Base-by-base conservation (phyloP, 2,113 vertebrate genomes). In the Epinephelus cyanopodus region DNA sequence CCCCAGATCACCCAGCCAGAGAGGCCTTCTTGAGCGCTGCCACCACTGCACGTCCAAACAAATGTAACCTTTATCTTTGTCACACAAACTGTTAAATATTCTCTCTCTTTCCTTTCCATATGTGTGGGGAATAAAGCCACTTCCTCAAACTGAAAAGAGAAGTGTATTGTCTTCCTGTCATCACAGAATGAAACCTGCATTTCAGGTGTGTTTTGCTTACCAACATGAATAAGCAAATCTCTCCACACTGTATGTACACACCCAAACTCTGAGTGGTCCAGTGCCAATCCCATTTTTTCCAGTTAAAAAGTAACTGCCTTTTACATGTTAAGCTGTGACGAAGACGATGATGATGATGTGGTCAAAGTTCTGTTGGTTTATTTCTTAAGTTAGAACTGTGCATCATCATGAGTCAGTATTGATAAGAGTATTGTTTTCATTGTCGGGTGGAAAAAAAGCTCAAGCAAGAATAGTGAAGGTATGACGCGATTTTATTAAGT, bases 131-230 rank as follows among this genome's bases (percentile, higher is more conserved):
- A 87, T 74, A 61, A 27, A 74, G 25, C 3, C 1, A 3, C 80
- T 91, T 91, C 87, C 76, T 81, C 10, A 37, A 25, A 76, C 7
- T 1, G 25, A 39, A 88, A 73, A 42, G 48, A 72, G 85, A 91
- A 86, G 14, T 68, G 4, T 0, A 0, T 5, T 3, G 4, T 61
- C 1, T 72, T 81, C 62, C 67, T 0, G 23, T 68, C 33, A 21
- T 7, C 10, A 4, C 0, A 13, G 1, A 48, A 42, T n/a, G 3
- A 39, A 67, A 53, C 6, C 6, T 8, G 9, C 15, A 18, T 33
- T 23, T 13, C 9, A 7, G 6, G 4, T 11, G 21, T 10, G 10
- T 21, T 52, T 61, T 39, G 13, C 15, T 15, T n/a, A 2, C 27
- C 11, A 25, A 18, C 12, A 33, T 23, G 15, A 29, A 56, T 48